These are phyloP conservation scores for Piscicola geometra DNA, from an alignment of 2,888 invertebrate genomes.

Conservation along the genomic window DNA sequence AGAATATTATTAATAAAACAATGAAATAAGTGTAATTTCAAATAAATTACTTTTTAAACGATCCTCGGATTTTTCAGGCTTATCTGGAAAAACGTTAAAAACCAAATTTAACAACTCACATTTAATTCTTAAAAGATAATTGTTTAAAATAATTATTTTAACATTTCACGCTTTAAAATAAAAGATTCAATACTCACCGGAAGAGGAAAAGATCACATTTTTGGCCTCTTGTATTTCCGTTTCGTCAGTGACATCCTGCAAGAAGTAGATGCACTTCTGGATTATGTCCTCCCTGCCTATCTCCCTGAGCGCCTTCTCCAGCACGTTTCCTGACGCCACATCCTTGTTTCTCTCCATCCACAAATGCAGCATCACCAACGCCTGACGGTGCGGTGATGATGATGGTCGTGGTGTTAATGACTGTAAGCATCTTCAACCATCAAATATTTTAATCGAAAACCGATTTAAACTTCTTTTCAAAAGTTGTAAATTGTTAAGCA, in stretches of 20 bases:
- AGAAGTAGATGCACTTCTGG: slow-evolving; percentile 56
- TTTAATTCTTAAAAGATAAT: too few relatives aligned
- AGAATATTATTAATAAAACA: neutral
- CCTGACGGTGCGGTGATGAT: slow-evolving; percentile 51
- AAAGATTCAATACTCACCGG: slow-evolving; percentile 5
- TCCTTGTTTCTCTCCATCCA: slow-evolving; percentile 77
- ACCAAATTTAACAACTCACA: too few relatives aligned
- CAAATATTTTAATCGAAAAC: neutral
- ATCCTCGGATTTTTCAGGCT: too few relatives aligned
- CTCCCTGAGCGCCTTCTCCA: slow-evolving; percentile 38
- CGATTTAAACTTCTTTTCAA: neutral
- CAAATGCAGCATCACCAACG: slow-evolving; percentile 83
- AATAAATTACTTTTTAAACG: too few relatives aligned
- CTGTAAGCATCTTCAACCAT: neutral
- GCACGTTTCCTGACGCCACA: slow-evolving; percentile 38
- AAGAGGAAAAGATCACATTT: slow-evolving; percentile 24
- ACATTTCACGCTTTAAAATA: too few relatives aligned
- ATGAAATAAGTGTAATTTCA: too few relatives aligned
- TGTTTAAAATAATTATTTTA: too few relatives aligned
- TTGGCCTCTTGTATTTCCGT: slow-evolving; percentile 33
- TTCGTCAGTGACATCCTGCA: slow-evolving; percentile 51
- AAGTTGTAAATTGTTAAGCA: too few relatives aligned
- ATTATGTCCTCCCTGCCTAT: slow-evolving; percentile 43
- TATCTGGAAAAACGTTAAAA: too few relatives aligned
- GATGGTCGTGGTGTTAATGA: neutral